Evolutionary conservation across 2,888 invertebrate genomes (phyloP), one percentile per base, ranked within the genome.

Genomic region (Ormyrus nitidulus): DNA sequence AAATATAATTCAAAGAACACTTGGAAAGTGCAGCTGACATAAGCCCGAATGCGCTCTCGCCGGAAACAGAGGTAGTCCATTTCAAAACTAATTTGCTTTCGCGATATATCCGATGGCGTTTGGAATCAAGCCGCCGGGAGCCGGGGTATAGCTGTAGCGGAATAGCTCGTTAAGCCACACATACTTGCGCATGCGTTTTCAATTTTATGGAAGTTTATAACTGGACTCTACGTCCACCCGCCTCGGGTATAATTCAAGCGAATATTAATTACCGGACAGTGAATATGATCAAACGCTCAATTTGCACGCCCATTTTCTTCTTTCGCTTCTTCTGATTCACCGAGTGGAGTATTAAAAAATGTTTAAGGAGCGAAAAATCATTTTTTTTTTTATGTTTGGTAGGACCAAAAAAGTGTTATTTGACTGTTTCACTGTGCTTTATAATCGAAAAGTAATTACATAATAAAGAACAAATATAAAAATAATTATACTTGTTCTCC

Each of bases 51-150:
- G 44, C 49, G 49, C 7, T 5, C 7, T 5, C 66, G 10, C 13
- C 53, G 49, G n/a, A 7, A 53, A n/a, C 62, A 56, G 7, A 6
- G 10, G 10, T 48, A 49, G 11, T 76, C 56, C 19, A 11, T 68
- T 49, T 34, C 48, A n/a, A 66, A 66, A 58, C 66, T 58, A 66
- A 75, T 75, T 75, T 51, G 56, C 74, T 59, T 66, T 73, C 44
- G 54, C 56, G 13, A 34, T 44, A 6, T 9, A 10, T n/a, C 48
- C n/a, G 13, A 73, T 48, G 44, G 48, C 19, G 54, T 61, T 53
- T 53, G 0, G 5, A 2, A 13, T 44, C 11, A 34, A 34, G 34
- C 6, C 13, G n/a, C 13, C 51, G 54, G 46, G n/a, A 19, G 61
- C n/a, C 4, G 44, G 34, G 44, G 34, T 44, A 34, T 64, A n/a